Conservation (phyloP, 2,888 invertebrate genomes). For the Dolichomitus sp. region DNA sequence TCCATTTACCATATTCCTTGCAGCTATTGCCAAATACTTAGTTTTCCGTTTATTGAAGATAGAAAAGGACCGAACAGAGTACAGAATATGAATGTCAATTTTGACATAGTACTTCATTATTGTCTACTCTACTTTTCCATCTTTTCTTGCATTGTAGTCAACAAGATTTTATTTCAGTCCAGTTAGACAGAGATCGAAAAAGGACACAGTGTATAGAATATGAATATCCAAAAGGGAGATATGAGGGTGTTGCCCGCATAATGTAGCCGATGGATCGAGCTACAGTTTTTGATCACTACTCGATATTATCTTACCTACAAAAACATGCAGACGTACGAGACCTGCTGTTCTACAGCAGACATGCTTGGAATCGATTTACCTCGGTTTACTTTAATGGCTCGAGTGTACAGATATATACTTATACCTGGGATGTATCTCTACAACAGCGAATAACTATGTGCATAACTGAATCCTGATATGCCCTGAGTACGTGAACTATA, state of each 20-base stretch:
- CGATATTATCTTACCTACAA: neutral
- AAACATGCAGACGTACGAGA: neutral
- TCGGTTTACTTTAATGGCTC: slow-evolving; percentile 78
- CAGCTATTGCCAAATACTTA: neutral
- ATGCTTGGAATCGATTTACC: slow-evolving; percentile 74
- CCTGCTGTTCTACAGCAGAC: neutral
- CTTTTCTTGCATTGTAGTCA: neutral
- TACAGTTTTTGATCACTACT: slow-evolving; percentile 6
- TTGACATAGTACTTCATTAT: no score
- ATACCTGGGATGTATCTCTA: neutral
- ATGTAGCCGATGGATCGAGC: neutral
- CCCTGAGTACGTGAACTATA: neutral
- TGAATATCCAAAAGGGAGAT: neutral
- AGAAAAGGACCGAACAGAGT: neutral
- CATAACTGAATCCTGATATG: slow-evolving; percentile 5
- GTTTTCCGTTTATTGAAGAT: neutral
- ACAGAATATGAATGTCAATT: no score
- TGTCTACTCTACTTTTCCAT: no score
- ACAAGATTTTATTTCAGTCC: neutral
- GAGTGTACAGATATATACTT: slow-evolving; percentile 56
- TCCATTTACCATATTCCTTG: neutral
- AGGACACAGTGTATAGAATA: no score
- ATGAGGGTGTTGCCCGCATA: neutral
- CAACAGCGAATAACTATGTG: neutral
- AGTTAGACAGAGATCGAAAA: neutral